A percentile compares a stretch with the other conserved stretches of the same genome.
Conservation (phyloP, 1,140 invertebrate species). For the Armadillidium nasatum region DNA sequence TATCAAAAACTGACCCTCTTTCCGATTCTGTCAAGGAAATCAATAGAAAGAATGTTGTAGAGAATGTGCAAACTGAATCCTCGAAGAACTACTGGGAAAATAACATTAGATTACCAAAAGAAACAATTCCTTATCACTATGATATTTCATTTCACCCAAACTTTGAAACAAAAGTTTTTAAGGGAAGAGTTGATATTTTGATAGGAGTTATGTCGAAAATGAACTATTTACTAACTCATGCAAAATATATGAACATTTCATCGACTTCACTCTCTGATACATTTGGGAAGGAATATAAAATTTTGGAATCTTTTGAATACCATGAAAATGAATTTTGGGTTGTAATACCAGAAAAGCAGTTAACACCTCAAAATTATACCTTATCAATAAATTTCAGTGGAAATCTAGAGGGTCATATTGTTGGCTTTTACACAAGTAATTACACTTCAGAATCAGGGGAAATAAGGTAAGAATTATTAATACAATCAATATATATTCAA, state of each 20-base stretch:
- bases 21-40: too few species aligned
- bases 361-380: slow-evolving; percentile 59
- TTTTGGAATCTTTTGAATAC: slow-evolving; percentile 53
- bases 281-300: slow-evolving; percentile 39
- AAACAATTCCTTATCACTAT: slow-evolving; percentile 19
- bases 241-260: slow-evolving; percentile 50
- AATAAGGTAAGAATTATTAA: slow-evolving; percentile 53
- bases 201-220: slow-evolving; percentile 46
- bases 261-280: slow-evolving; percentile 42
- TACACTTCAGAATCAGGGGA: slow-evolving; percentile 61
- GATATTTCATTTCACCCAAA: slow-evolving; percentile 19
- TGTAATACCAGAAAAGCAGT: slow-evolving; percentile 53
- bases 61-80: too few species aligned
- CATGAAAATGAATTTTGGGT: slow-evolving; percentile 63
- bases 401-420: slow-evolving; percentile 59
- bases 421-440: slow-evolving; percentile 72
- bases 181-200: slow-evolving; percentile 28
- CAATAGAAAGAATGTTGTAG: too few species aligned
- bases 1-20: too few species aligned
- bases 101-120: slow-evolving; percentile 17
- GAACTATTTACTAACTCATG: slow-evolving; percentile 51
- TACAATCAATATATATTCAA: too few species aligned
- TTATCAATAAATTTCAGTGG: slow-evolving; percentile 65
- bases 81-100: neutral
- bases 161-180: slow-evolving; percentile 14